Evolutionary conservation across 2,113 vertebrate species (phyloP).

Genomic region (Muscicapa adusta): DNA sequence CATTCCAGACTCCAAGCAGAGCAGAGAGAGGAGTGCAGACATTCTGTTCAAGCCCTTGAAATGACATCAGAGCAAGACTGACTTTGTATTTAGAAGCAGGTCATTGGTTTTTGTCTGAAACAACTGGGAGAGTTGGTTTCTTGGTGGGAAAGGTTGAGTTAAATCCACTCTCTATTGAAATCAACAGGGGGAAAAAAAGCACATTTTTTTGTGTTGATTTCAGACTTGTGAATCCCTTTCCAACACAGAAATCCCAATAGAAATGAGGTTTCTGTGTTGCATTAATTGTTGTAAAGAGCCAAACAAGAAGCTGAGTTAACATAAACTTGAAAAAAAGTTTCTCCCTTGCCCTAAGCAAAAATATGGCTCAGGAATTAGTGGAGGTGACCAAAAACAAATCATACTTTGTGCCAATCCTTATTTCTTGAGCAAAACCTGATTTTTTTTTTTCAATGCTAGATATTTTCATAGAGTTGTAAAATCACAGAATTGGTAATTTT

Average conservation of each 20-base stretch:
- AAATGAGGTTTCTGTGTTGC: not conserved
- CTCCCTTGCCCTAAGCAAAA: not conserved
- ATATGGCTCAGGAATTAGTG: not conserved
- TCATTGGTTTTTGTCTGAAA: not conserved
- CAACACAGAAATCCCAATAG: not conserved
- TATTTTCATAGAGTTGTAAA: rapidly evolving
- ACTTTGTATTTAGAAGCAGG: not conserved
- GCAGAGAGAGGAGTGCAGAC: not conserved
- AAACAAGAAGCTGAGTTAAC: not conserved
- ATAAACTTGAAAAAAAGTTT: not conserved
- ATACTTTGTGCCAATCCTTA: not conserved
- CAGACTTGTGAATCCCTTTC: not conserved
- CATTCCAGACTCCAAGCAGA: not conserved
- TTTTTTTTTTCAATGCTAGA: not conserved
- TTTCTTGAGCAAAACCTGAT: not conserved
- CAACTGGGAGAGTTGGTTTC: not conserved
- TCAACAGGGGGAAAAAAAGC: not conserved
- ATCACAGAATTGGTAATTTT: not conserved
- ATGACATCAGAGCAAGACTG: not conserved
- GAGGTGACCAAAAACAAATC: too few relatives aligned
- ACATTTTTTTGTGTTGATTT: not conserved
- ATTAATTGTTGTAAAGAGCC: not conserved
- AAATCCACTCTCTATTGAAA: not conserved
- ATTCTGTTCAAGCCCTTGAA: not conserved
- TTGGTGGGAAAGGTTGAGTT: not conserved